Percentiles rank a stretch among this genome's conserved stretches.
phyloP scores from a whole-genome alignment of 2,888 invertebrate genomes.

The Frankliniella fusca region DNA sequence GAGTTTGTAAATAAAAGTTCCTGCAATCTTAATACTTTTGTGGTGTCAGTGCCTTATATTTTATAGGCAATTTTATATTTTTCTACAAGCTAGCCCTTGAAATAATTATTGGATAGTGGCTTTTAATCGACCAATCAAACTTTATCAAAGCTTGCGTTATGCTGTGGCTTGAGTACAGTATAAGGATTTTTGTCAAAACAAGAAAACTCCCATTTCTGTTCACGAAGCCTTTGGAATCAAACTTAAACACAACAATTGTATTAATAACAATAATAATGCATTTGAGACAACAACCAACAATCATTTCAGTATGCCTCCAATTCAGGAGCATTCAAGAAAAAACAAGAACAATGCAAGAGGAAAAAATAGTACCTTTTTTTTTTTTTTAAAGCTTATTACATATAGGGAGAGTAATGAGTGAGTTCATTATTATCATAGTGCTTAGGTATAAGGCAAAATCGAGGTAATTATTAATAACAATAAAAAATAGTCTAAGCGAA shows the following conservation, averaged over 20 bases:
- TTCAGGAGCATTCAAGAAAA: neutral
- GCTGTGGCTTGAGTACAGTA: no score
- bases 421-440: neutral
- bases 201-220: no score
- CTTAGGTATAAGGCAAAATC: neutral
- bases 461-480: neutral
- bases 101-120: no score
- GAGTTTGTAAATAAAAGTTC: neutral
- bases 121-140: no score
- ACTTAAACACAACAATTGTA: neutral
- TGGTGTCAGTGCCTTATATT: no score
- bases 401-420: constrained; percentile 3
- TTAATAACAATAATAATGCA: constrained; percentile 11
- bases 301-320: neutral
- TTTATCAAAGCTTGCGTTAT: no score
- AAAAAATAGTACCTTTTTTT: no score
- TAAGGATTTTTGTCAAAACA: no score
- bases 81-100: no score
- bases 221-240: neutral
- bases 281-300: neutral
- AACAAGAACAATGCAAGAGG: neutral
- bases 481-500: constrained; percentile 21
- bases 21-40: neutral
- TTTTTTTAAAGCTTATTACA: neutral
- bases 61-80: no score